phyloP scores from a whole-genome alignment of 2,797 vertebrate species.

The Chelon labrosus region DNA sequence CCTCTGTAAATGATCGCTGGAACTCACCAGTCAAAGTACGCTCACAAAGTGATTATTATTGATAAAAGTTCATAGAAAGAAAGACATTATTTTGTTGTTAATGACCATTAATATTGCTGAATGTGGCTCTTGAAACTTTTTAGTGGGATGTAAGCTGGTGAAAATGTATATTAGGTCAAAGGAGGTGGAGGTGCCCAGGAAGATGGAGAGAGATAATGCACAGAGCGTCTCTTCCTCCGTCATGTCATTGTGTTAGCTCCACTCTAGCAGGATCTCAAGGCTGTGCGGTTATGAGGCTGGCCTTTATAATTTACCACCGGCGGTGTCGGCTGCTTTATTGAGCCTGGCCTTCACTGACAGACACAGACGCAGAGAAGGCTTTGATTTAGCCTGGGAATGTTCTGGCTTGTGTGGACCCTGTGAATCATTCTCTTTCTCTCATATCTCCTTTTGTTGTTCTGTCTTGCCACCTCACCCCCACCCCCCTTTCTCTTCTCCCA shows the following conservation, averaged over 20 bases:
- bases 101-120: background rate
- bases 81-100: background rate
- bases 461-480: slow-evolving; percentile 13
- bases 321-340: slow-evolving; percentile 62
- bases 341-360: slow-evolving; percentile 72
- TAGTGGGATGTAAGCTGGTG: background rate
- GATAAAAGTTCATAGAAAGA: background rate
- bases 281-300: slow-evolving; percentile 55
- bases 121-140: slow-evolving; percentile 17
- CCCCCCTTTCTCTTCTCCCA: slow-evolving; percentile 4
- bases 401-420: slow-evolving; percentile 50
- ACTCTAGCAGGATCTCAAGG: slow-evolving; percentile 63
- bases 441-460: slow-evolving; percentile 58
- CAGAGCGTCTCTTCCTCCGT: slow-evolving; percentile 35
- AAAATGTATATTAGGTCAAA: slow-evolving; percentile 29
- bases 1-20: background rate
- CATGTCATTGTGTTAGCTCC: slow-evolving; percentile 55
- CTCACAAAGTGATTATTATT: background rate
- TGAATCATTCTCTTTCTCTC: slow-evolving; percentile 54
- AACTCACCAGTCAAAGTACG: too few relatives aligned
- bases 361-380: slow-evolving; percentile 58
- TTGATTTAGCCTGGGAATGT: slow-evolving; percentile 71
- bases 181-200: slow-evolving; percentile 9
- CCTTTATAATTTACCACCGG: slow-evolving; percentile 68
- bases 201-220: slow-evolving; percentile 41